Evolutionary conservation across 1,140 invertebrate species (phyloP), one percentile per base, ranked within the genome.

Genomic region (Gryllus bimaculatus): DNA sequence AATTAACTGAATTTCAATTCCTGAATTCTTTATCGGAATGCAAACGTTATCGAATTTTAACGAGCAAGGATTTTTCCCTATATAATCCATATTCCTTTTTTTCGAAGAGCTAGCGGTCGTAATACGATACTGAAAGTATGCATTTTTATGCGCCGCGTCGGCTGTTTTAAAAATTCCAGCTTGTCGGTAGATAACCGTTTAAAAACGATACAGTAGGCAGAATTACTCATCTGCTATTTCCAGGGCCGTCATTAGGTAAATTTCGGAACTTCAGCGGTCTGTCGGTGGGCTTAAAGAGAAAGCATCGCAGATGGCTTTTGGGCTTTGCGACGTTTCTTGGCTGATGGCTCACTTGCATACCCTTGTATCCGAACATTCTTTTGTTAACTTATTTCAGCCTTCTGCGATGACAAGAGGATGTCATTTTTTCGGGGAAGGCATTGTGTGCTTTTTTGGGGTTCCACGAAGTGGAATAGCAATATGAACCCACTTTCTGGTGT

Each of bases 21-120:
- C 54, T 66, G 54, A 66, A 66, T 66, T 13, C 54, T 66, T 66
- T 66, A 66, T 66, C 54, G 54, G 54, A 66, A 66, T 66, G 54
- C 54, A 66, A 66, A 66, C 54, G 54, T 18, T 66, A 66, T 66
- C 54, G 54, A 66, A 66, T 66, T 66, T 66, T 66, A 66, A 66
- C 54, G 54, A 66, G 54, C 54, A 13, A 66, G 10, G 26, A 39
- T 66, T 10, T 54, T 66, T 66, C 54, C 54, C 10, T 18, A 66
- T 66, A 66, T 66, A 66, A 66, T 66, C 54, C 18, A 66, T 66
- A 66, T 66, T 66, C 54, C 54, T 66, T 13, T 66, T n/a, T 18
- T 66, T 18, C 10, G 18, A 66, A 66, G 18, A 66, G 10, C 54
- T 18, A 18, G 10, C 7, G 10, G 10, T 18, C 10, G 54, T 66